phyloP scores from a whole-genome alignment of 2,888 invertebrate species.

The Aradus depressus region DNA sequence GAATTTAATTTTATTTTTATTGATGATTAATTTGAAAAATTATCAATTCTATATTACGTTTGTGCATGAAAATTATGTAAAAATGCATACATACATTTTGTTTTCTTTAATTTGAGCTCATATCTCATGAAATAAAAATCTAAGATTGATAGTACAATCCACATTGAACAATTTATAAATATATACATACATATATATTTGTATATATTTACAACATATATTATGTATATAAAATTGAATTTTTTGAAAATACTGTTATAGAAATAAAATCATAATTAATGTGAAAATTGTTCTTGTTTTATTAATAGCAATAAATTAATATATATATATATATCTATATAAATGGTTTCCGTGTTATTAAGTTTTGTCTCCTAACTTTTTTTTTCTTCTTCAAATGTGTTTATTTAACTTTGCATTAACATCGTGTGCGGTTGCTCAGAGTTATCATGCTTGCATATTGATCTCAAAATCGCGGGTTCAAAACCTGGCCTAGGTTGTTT shows the following conservation, averaged over 20 bases:
- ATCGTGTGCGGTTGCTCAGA: no score
- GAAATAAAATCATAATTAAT: slow-evolving; percentile 26
- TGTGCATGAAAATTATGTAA: slow-evolving; percentile 7
- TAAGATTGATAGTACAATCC: slow-evolving; percentile 28
- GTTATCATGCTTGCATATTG: no score
- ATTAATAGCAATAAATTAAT: slow-evolving; percentile 27
- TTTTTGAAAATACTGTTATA: slow-evolving; percentile 28
- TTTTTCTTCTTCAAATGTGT: no score
- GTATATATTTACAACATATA: slow-evolving; percentile 16
- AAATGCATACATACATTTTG: slow-evolving; percentile 14
- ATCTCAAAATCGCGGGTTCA: no score
- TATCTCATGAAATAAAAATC: slow-evolving; percentile 23
- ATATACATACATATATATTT: slow-evolving; percentile 29
- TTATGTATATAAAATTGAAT: slow-evolving; percentile 19
- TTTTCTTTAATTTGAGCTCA: slow-evolving; percentile 25
- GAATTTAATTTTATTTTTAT: slow-evolving; percentile 5
- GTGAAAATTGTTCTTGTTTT: slow-evolving; percentile 28
- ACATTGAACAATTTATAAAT: slow-evolving; percentile 19
- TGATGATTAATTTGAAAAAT: not conserved
- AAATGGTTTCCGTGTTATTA: no score
- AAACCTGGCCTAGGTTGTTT: no score
- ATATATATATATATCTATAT: slow-evolving; percentile 20
- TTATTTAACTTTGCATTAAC: no score
- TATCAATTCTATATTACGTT: slow-evolving; percentile 8
- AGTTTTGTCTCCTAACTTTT: no score